Conservation (phyloP, 2,797 vertebrate species). For the Emys orbicularis region DNA sequence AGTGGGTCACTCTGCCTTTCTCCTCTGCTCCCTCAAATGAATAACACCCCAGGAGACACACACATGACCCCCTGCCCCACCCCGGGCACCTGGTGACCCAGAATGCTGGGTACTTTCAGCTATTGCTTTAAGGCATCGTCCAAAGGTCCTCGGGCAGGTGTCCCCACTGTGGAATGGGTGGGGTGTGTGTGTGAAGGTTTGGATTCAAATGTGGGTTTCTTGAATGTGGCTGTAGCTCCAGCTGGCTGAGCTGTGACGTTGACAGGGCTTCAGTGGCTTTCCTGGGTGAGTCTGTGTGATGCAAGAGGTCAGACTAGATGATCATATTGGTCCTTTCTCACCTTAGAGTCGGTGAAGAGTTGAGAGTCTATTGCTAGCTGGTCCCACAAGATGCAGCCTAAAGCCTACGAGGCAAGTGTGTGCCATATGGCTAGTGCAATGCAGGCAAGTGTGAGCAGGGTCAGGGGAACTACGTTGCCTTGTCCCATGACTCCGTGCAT, state of each 20-base stretch:
- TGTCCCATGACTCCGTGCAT: not conserved
- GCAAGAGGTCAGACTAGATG: not conserved
- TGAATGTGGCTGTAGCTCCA: too few relatives aligned
- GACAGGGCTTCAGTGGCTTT: too few relatives aligned
- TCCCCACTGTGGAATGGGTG: not conserved
- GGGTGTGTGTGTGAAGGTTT: too few relatives aligned
- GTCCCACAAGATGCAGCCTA: not conserved
- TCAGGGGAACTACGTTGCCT: not conserved
- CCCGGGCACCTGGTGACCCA: not conserved
- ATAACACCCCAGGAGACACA: not conserved
- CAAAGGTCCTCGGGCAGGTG: not conserved
- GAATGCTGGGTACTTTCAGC: not conserved
- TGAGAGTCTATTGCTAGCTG: not conserved
- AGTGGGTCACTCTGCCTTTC: not conserved
- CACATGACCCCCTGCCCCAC: too few relatives aligned
- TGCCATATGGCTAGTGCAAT: not conserved
- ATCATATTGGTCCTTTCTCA: not conserved
- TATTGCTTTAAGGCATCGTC: not conserved
- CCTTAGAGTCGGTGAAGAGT: not conserved
- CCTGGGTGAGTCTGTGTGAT: too few relatives aligned
- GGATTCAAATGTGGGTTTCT: too few relatives aligned
- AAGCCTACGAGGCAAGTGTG: not conserved
- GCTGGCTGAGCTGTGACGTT: too few relatives aligned
- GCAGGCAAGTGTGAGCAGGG: not conserved
- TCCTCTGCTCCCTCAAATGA: fast-evolving